Percentiles rank a stretch among this genome's conserved stretches.
phyloP scores from a whole-genome alignment of 2,113 vertebrate genomes.

The Oceanites oceanicus region DNA sequence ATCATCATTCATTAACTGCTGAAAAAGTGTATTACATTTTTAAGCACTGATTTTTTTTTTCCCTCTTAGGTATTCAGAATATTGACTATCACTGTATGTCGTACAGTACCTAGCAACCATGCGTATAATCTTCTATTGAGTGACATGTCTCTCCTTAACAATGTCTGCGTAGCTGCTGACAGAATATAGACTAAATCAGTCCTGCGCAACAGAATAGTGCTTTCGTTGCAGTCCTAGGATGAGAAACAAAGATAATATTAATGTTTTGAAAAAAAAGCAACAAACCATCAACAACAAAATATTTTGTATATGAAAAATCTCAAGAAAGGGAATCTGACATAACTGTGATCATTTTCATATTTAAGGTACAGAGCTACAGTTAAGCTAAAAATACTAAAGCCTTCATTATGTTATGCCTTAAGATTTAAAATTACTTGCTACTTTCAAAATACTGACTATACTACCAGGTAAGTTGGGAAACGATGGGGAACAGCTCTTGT shows the following conservation, averaged over 20 bases:
- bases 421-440: not conserved
- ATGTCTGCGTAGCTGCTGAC: slow-evolving; percentile 85
- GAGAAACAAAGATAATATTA: not conserved
- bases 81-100: not conserved
- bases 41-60: not conserved
- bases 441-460: not conserved
- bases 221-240: slow-evolving; percentile 75
- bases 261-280: not conserved
- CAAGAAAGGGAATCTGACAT: not conserved
- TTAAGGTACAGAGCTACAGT: not conserved
- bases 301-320: not conserved
- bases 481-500: not conserved
- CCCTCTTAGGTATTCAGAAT: not conserved
- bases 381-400: not conserved
- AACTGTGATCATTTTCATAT: not conserved
- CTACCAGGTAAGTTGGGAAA: not conserved
- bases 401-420: not conserved
- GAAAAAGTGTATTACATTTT: not conserved
- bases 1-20: not conserved
- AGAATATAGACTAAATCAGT: slow-evolving; percentile 82
- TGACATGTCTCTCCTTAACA: slow-evolving; percentile 97
- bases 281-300: not conserved
- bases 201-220: slow-evolving; percentile 71
- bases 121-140: slow-evolving; percentile 94
- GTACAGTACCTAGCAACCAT: slow-evolving; percentile 87